Conservation (phyloP, 2,797 vertebrate genomes). For the Myoxocephalus aenaeus region DNA sequence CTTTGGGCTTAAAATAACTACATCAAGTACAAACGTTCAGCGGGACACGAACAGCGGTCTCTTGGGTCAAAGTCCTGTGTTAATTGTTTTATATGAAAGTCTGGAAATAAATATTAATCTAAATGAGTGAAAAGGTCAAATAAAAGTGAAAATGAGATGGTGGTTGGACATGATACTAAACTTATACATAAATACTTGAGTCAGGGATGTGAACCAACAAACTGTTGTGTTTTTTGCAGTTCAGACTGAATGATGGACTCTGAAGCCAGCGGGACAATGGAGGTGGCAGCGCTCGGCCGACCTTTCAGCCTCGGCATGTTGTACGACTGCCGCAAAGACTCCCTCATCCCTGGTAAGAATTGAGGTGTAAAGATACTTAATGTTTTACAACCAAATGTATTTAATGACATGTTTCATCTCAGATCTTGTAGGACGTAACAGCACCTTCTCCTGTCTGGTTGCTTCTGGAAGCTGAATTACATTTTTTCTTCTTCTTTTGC, state of each 20-base stretch:
- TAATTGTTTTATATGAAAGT: no score
- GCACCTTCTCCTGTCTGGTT: neutral
- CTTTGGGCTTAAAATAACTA: no score
- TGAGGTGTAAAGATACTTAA: neutral
- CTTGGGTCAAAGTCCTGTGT: no score
- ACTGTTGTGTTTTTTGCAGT: neutral
- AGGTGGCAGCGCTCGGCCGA: constrained; percentile 56
- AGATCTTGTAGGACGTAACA: neutral
- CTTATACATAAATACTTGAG: no score
- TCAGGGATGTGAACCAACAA: no score
- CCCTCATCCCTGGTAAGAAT: constrained; percentile 58
- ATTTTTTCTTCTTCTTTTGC: neutral
- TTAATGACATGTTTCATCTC: neutral
- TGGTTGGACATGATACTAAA: no score
- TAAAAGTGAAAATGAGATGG: no score
- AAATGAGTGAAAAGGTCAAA: no score
- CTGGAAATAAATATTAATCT: no score
- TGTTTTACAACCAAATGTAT: neutral
- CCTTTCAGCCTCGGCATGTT: constrained; percentile 71
- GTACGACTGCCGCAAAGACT: constrained; percentile 67
- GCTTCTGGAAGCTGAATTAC: neutral
- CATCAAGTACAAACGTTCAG: no score
- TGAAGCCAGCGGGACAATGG: constrained; percentile 10
- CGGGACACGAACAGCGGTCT: no score
- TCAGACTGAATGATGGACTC: constrained; percentile 20